Conservation (phyloP, 1,140 invertebrate genomes). For the Danaus plexippus region DNA sequence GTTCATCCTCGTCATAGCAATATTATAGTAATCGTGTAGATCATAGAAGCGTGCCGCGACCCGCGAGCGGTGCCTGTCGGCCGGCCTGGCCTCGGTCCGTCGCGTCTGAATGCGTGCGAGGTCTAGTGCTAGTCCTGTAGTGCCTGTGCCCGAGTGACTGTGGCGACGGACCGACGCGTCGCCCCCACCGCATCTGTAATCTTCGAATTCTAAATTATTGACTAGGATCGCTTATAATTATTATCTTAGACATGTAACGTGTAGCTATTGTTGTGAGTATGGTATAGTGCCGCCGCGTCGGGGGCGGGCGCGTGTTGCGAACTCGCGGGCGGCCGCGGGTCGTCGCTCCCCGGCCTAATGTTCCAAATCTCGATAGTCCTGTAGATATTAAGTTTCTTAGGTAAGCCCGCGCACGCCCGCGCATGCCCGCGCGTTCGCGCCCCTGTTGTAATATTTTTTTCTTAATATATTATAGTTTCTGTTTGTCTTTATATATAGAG, state of each 20-base stretch:
- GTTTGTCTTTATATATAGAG: constrained; percentile 64
- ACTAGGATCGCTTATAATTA: constrained; percentile 57
- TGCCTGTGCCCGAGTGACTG: constrained; percentile 11
- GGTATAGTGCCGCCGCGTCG: constrained; percentile 19
- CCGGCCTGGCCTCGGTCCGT: constrained; percentile 21
- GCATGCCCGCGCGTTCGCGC: constrained; percentile 39
- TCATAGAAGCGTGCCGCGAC: constrained; percentile 28
- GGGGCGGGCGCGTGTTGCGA: constrained; percentile 19
- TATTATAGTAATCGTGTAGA: constrained; percentile 50
- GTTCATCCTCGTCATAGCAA: constrained; percentile 45
- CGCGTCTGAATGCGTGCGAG: constrained; percentile 20
- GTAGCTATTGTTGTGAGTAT: constrained; percentile 58
- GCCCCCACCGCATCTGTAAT: constrained; percentile 39
- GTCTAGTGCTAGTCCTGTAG: background rate
- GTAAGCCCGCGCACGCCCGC: constrained; percentile 18
- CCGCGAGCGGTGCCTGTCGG: constrained; percentile 20
- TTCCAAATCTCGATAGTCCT: constrained; percentile 34
- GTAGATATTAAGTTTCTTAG: constrained; percentile 37
- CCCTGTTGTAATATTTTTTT: constrained; percentile 65
- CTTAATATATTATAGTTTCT: constrained; percentile 70
- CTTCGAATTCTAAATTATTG: constrained; percentile 56
- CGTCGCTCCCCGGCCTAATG: constrained; percentile 23
- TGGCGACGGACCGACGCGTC: constrained; percentile 27
- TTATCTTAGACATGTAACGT: constrained; percentile 57
- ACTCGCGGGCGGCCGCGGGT: constrained; percentile 12